Evolutionary conservation across 2,113 vertebrate genomes (phyloP).

Genomic region (Bujurquina vittata): DNA sequence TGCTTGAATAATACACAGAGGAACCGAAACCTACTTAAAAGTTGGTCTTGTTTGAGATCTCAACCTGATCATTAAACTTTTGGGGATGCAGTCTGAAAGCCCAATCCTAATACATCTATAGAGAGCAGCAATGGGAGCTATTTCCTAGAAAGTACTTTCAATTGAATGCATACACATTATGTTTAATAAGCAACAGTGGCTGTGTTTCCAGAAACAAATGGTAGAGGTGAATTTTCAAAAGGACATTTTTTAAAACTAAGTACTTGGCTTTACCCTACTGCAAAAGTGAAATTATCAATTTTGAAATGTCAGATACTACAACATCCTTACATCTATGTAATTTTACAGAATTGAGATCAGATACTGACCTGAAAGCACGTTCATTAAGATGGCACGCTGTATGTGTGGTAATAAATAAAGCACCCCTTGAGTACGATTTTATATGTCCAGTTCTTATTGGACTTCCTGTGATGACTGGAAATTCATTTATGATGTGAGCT

Average conservation of each 20-base stretch:
- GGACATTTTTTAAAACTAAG: no score
- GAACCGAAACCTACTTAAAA: not conserved
- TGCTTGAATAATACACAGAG: not conserved
- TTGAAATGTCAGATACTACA: not conserved
- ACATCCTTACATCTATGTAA: not conserved
- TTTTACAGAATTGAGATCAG: not conserved
- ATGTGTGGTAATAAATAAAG: not conserved
- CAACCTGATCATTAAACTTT: not conserved
- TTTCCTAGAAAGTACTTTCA: not conserved
- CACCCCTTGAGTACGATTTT: no score
- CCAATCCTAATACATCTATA: not conserved
- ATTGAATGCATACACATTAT: fast-evolving
- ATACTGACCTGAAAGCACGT: not conserved
- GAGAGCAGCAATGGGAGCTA: not conserved
- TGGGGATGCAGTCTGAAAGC: not conserved
- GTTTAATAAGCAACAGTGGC: not conserved
- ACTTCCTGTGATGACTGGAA: not conserved
- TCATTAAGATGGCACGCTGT: not conserved
- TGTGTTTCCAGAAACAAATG: no score
- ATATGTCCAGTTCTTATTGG: no score
- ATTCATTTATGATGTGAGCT: not conserved
- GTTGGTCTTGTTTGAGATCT: not conserved
- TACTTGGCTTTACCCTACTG: no score
- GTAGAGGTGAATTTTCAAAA: no score
- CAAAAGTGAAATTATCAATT: no score